Evolutionary conservation across 2,888 invertebrate species (phyloP).

Genomic region (Adelognathus sp.): DNA sequence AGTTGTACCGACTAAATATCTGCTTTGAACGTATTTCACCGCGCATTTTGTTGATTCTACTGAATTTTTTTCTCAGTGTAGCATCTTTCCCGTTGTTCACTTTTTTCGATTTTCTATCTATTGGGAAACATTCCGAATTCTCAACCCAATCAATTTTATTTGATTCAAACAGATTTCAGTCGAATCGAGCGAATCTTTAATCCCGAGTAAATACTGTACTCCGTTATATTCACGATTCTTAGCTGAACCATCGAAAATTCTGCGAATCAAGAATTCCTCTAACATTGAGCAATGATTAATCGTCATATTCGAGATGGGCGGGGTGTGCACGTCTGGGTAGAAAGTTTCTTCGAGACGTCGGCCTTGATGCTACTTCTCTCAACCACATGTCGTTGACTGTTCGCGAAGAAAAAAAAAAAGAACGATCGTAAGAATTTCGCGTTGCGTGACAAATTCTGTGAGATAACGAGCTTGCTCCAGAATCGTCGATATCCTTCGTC

Average conservation of each 20-base stretch:
- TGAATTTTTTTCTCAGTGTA: too few species aligned
- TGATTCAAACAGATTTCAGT: too few species aligned
- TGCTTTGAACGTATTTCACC: too few species aligned
- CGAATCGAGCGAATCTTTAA: too few species aligned
- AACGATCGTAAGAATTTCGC: background rate
- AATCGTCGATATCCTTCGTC: background rate
- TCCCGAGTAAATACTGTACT: too few species aligned
- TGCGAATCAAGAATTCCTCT: background rate
- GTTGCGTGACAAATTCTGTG: background rate
- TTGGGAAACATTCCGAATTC: too few species aligned
- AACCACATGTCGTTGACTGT: background rate
- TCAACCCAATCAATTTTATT: too few species aligned
- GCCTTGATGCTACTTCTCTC: slow-evolving; percentile 41
- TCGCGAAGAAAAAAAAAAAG: background rate
- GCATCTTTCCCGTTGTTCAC: too few species aligned
- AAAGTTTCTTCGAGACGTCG: slow-evolving; percentile 48
- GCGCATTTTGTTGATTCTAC: too few species aligned
- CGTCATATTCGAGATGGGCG: background rate
- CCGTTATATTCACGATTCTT: background rate
- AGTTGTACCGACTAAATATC: too few species aligned
- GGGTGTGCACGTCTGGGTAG: slow-evolving; percentile 22
- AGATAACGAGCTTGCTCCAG: background rate
- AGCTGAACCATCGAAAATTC: background rate
- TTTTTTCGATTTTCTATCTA: too few species aligned
- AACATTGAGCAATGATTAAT: background rate